Conservation (phyloP, 2,113 vertebrate genomes). For the Sciurus niger region DNA sequence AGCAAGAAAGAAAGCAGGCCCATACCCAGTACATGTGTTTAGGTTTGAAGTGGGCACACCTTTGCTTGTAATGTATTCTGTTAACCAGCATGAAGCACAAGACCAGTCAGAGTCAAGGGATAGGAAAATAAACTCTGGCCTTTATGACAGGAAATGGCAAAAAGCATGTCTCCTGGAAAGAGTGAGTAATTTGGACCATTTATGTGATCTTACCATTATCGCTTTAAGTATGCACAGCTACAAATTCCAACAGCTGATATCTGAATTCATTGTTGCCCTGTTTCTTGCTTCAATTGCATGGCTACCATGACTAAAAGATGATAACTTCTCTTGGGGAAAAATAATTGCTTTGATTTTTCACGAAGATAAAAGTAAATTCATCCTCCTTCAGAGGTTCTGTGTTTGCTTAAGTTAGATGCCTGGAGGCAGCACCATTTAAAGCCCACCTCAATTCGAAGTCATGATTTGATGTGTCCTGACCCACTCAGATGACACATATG, state of each 20-base stretch:
- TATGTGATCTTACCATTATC: not conserved
- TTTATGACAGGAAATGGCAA: not conserved
- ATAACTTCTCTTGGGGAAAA: not conserved
- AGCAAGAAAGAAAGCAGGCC: not conserved
- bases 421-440: not conserved
- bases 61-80: not conserved
- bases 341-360: not conserved
- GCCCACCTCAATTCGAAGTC: too few species aligned
- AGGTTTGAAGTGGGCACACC: not conserved
- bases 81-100: not conserved
- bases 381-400: not conserved
- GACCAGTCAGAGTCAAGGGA: not conserved
- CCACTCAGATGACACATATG: accelerated
- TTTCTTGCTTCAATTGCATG: not conserved
- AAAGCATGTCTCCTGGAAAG: not conserved
- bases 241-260: not conserved
- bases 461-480: not conserved
- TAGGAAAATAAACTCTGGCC: not conserved
- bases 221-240: not conserved
- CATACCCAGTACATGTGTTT: not conserved
- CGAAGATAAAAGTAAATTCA: not conserved
- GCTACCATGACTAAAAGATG: not conserved
- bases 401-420: not conserved
- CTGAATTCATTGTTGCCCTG: accelerated
- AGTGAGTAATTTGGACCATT: not conserved